These are phyloP conservation scores for Stenodema calcarata DNA, from an alignment of 2,888 invertebrate genomes.

Conservation along the genomic window DNA sequence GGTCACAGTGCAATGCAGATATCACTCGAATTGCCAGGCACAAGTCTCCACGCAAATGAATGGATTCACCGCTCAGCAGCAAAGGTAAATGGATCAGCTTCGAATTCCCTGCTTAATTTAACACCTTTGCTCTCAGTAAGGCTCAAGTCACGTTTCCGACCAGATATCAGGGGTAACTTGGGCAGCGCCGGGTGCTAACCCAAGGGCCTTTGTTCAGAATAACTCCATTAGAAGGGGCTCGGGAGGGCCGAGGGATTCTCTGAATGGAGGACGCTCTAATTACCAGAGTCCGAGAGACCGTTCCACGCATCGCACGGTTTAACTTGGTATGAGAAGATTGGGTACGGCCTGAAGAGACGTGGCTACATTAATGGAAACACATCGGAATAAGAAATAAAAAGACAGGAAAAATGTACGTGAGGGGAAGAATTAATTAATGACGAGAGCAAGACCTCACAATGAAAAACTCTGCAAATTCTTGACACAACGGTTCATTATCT, in stretches of 20 bases:
- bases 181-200: constrained; percentile 7
- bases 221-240: constrained; percentile 37
- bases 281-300: constrained; percentile 21
- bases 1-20: not conserved
- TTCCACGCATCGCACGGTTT: not conserved
- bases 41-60: not conserved
- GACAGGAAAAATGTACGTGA: not conserved
- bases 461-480: too few species aligned
- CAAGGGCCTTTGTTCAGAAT: constrained; percentile 39
- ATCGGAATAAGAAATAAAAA: not conserved
- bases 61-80: not conserved
- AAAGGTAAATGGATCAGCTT: constrained; percentile 17
- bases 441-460: not conserved
- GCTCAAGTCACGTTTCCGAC: constrained; percentile 28
- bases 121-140: constrained; percentile 3
- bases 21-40: not conserved
- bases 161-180: constrained; percentile 30
- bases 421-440: not conserved
- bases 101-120: constrained; percentile 20
- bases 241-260: not conserved
- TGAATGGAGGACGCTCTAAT: constrained; percentile 2
- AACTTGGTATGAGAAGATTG: not conserved
- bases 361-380: not conserved
- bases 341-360: not conserved
- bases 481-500: too few species aligned